phyloP scores from a whole-genome alignment of 2,113 vertebrate species.

The Cettia cetti region DNA sequence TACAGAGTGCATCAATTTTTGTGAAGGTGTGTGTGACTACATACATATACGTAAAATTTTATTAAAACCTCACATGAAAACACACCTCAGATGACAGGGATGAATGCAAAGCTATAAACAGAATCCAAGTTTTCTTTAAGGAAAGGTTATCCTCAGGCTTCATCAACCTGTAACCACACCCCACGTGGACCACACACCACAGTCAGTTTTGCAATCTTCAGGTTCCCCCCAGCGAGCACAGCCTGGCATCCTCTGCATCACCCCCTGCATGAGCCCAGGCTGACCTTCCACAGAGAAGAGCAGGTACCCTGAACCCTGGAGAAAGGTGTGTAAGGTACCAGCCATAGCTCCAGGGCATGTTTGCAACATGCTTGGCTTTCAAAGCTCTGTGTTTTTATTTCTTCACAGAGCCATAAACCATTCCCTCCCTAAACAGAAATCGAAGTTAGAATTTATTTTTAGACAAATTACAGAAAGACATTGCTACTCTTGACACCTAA shows the following conservation, averaged over 20 bases:
- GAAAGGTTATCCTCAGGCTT: neutral
- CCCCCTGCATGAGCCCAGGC: too few species aligned
- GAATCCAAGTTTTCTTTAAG: neutral
- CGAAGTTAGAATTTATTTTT: neutral
- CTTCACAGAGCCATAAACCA: neutral
- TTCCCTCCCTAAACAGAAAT: neutral
- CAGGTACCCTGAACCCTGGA: neutral
- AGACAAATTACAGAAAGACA: neutral
- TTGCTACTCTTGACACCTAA: neutral
- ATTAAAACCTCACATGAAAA: neutral
- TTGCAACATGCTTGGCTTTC: accelerated
- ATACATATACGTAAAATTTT: neutral
- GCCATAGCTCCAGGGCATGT: accelerated
- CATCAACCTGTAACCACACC: neutral
- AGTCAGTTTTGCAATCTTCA: neutral
- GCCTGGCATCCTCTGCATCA: neutral
- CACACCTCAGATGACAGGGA: neutral
- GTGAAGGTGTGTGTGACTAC: neutral
- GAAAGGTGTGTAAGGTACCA: neutral
- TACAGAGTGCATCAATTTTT: neutral
- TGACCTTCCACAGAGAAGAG: neutral
- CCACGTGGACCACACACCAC: accelerated
- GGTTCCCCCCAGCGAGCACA: neutral
- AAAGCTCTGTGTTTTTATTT: neutral
- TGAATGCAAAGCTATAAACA: neutral